Base-by-base conservation (phyloP, 2,113 vertebrate genomes). In the Ginglymostoma cirratum region DNA sequence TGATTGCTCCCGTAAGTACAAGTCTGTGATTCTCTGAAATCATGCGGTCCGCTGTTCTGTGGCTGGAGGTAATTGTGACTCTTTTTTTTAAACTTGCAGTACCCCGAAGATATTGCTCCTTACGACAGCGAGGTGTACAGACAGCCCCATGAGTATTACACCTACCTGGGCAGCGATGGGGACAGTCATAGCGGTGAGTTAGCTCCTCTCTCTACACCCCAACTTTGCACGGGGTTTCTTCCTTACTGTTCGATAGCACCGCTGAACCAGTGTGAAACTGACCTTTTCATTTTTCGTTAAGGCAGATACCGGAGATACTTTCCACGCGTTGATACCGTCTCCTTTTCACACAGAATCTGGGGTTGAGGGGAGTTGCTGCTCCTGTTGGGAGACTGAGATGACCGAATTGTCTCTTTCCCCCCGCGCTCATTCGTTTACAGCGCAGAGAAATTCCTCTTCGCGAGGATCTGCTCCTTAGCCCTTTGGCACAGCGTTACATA, bases 101-200 rank as follows among this genome's bases (percentile, higher is more conserved):
- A 98, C 96, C 97, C 98, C 52, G 99, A 99, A 97, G 99, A 99
- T 96, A 98, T 99, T 97, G 97, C 98, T 96, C 5, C 98, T 89
- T 99, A 99, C 70, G 99, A 99, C 52, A 96, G 98, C 78, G 99
- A 99, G 90, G 98, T 99, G 96, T 99, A 99, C 97, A 98, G 99
- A 97, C 98, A 98, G 78, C 97, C 98, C 6, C 98, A 99, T 90
- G 97, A 99, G 96, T 99, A 99, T 96, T 99, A 99, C 97, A 98
- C 98, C 2, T 99, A 99, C 96, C 98, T 99, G 96, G 97, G 97
- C 97, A 98, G 98, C 85, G 99, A 99, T 97, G 97, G 98, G 97
- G 99, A 99, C 30, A 98, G 98, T 96, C 99, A 99, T 96, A 97
- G 98, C 95, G 98, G 99, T 99, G 97, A 99, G 99, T 97, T 80